Percentiles rank a stretch among this genome's conserved stretches.
Conservation (phyloP, 2,113 vertebrate genomes). For the Zootoca vivipara region DNA sequence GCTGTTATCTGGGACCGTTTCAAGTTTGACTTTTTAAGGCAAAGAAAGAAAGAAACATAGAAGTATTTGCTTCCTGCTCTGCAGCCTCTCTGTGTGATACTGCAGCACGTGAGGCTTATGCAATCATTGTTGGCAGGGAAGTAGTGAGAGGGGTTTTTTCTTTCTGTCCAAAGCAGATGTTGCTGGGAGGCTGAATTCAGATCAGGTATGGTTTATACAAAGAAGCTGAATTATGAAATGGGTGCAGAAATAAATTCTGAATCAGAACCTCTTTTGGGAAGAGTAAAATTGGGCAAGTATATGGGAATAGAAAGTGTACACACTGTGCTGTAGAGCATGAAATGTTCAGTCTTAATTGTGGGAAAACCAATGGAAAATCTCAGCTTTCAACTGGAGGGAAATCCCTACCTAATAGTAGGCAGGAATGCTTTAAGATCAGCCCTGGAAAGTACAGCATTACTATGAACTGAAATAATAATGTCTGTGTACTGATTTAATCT, state of each 20-base stretch:
- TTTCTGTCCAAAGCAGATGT: neutral
- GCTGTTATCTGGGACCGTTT: too few relatives aligned
- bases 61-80: too few relatives aligned
- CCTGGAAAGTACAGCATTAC: neutral
- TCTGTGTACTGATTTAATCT: neutral
- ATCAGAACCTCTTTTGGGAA: neutral
- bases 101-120: neutral
- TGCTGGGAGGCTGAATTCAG: neutral
- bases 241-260: neutral
- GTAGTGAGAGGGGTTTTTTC: neutral
- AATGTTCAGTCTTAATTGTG: neutral
- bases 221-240: neutral
- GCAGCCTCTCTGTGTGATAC: neutral
- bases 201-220: neutral
- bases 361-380: neutral
- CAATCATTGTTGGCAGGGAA: neutral
- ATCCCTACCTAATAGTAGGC: neutral
- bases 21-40: too few relatives aligned
- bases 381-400: neutral
- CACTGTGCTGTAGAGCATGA: neutral
- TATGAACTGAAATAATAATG: neutral
- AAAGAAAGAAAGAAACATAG: too few relatives aligned
- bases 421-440: neutral
- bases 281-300: neutral
- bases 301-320: neutral